Percentiles rank a stretch among this genome's conserved stretches.
Conservation (phyloP, 2,113 vertebrate species). For the Plestiodon gilberti region DNA sequence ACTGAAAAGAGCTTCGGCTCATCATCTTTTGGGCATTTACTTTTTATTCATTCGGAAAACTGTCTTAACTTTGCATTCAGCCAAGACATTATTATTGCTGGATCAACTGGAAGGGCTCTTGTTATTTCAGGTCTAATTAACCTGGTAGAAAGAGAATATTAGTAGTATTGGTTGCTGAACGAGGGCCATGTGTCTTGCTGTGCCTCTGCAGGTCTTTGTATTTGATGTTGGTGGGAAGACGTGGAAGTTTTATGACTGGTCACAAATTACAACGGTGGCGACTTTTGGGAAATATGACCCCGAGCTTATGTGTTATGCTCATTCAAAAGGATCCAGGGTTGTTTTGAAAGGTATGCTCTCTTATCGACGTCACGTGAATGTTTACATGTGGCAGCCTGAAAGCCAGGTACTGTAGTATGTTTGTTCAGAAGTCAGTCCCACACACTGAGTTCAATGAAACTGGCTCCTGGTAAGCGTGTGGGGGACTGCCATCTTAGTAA, state of each 20-base stretch:
- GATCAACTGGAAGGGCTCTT: not conserved
- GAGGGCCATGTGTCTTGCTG: not conserved
- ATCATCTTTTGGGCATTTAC: not conserved
- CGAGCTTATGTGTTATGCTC: constrained; percentile 91
- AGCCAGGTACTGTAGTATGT: not conserved
- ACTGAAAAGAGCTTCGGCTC: not conserved
- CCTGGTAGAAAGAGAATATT: not conserved
- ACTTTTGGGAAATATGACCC: constrained; percentile 88
- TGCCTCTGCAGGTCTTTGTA: constrained; percentile 84
- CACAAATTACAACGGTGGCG: constrained; percentile 90
- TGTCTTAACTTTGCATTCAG: not conserved
- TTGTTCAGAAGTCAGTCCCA: not conserved
- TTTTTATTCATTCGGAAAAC: not conserved
- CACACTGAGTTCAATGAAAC: not conserved
- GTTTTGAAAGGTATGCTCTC: constrained; percentile 89
- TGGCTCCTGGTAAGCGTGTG: not conserved
- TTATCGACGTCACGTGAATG: accelerated
- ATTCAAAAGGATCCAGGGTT: constrained; percentile 86
- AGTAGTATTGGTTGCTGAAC: not conserved
- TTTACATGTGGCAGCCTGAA: not conserved
- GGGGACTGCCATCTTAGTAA: not conserved
- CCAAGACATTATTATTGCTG: not conserved
- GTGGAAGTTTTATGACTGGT: constrained; percentile 94
- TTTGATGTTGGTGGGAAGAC: constrained; percentile 88
- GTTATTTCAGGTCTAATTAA: not conserved